Evolutionary conservation across 1,140 invertebrate genomes (phyloP), one percentile per base, ranked within the genome.

Genomic region (Lepidurus couesii): DNA sequence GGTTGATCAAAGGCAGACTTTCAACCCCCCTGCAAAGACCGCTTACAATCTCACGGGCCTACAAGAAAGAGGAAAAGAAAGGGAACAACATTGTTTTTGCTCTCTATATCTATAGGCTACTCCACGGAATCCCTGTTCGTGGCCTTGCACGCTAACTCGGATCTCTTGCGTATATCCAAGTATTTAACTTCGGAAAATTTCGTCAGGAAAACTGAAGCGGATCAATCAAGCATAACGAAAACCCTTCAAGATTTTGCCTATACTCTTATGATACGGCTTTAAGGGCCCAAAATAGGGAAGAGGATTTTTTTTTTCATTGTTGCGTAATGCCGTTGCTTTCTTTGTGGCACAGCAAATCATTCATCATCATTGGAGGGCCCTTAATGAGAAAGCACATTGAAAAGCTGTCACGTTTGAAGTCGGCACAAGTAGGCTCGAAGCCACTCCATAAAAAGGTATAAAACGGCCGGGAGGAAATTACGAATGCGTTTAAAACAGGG

Each of bases 341-440:
- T 16, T 65, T 21, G 8, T 65, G 16, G 13, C 1, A 34, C 0
- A 34, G 34, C 34, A 21, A 9, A 65, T 65, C 53, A 65, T 65
- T 65, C 53, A 65, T 65, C 53, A 65, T 65, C 53, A 21, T 13
- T 13, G 21, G 21, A 65, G 16, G n/a, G 8, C 53, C 53, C 53
- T 65, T 65, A 65, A 65, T 65, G 53, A 21, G 53, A 65, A 65
- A 65, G 53, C 53, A n/a, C 8, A 13, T 21, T 65, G 53, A 65
- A 65, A 65, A 65, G 53, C 53, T 16, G 21, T 65, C 16, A 65
- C 53, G 21, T 65, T 65, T 34, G 34, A 65, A 65, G 16, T 13
- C 13, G 53, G 53, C 21, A 34, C 34, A 21, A 65, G 21, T 65
- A 65, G 53, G 53, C 53, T 65, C 7, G n/a, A n/a, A 21, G 21